A percentile compares a stretch with the other conserved stretches of the same genome.
These are phyloP conservation scores for Semotilus atromaculatus DNA, from an alignment of 2,797 vertebrate genomes.

Conservation along the genomic window DNA sequence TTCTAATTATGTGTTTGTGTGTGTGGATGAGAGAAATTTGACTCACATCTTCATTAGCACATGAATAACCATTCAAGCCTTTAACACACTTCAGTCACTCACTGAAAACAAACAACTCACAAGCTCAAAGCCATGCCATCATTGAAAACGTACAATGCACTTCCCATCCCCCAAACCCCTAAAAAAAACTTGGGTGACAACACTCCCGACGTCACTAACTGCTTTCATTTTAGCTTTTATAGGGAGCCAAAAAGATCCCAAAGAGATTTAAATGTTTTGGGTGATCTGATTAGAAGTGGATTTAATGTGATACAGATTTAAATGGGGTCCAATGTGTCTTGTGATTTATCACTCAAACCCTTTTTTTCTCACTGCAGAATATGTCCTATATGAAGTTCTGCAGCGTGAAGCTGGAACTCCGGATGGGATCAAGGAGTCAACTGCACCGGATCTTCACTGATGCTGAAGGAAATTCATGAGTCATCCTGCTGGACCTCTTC, in stretches of 20 bases:
- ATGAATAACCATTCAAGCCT: conserved; percentile 31
- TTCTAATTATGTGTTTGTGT: conserved; percentile 4
- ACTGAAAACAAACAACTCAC: conserved; percentile 33
- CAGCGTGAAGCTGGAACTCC: background rate
- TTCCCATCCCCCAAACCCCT: background rate
- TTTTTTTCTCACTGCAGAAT: background rate
- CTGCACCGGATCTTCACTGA: background rate
- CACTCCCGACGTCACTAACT: background rate
- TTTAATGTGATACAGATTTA: background rate
- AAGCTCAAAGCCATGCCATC: background rate
- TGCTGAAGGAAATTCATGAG: conserved; percentile 11
- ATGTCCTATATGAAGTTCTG: background rate
- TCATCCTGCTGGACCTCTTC: conserved; percentile 4
- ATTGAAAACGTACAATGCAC: background rate
- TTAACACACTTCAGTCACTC: conserved; percentile 21
- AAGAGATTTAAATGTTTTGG: background rate
- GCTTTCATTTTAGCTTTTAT: background rate
- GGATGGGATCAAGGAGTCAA: conserved; percentile 5
- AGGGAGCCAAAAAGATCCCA: background rate
- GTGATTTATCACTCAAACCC: background rate
- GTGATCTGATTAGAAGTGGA: background rate
- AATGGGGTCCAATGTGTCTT: background rate
- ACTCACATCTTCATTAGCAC: conserved; percentile 20
- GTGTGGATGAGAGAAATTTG: conserved; percentile 13
- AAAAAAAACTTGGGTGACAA: background rate